Percentiles rank a stretch among this genome's conserved stretches.
These are phyloP conservation scores for Hypena proboscidalis DNA, from an alignment of 2,888 invertebrate genomes.

Conservation along the genomic window DNA sequence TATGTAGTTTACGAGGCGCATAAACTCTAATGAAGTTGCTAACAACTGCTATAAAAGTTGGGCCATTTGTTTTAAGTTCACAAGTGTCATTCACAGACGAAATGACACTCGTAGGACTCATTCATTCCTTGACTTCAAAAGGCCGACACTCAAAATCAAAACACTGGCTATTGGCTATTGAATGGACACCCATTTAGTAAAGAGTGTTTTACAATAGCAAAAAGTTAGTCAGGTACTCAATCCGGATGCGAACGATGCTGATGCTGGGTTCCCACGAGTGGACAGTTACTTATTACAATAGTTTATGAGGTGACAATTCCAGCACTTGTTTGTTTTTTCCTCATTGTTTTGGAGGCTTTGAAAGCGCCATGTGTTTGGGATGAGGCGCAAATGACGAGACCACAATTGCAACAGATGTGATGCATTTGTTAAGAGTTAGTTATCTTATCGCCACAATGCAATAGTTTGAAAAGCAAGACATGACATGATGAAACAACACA, in stretches of 20 bases:
- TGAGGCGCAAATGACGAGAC: constrained; percentile 40
- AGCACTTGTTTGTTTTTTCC: constrained; percentile 64
- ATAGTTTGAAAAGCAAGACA: no score
- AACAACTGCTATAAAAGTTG: constrained; percentile 40
- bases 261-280: constrained; percentile 72
- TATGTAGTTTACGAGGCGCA: no score
- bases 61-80: constrained; percentile 45
- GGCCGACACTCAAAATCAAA: constrained; percentile 61
- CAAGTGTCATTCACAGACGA: constrained; percentile 43
- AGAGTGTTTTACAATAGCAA: constrained; percentile 78
- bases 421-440: no score
- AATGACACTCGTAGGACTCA: constrained; percentile 40
- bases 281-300: constrained; percentile 59
- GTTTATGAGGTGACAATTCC: constrained; percentile 74
- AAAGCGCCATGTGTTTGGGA: constrained; percentile 71
- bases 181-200: constrained; percentile 68
- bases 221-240: constrained; percentile 71
- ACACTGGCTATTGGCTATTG: constrained; percentile 51
- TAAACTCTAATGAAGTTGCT: constrained; percentile 10
- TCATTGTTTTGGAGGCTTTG: constrained; percentile 52
- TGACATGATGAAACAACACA: no score
- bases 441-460: no score
- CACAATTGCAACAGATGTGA: constrained; percentile 66
- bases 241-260: constrained; percentile 76
- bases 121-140: constrained; percentile 42